phyloP scores from a whole-genome alignment of 2,888 invertebrate genomes.

The Ferdinandea cuprea region DNA sequence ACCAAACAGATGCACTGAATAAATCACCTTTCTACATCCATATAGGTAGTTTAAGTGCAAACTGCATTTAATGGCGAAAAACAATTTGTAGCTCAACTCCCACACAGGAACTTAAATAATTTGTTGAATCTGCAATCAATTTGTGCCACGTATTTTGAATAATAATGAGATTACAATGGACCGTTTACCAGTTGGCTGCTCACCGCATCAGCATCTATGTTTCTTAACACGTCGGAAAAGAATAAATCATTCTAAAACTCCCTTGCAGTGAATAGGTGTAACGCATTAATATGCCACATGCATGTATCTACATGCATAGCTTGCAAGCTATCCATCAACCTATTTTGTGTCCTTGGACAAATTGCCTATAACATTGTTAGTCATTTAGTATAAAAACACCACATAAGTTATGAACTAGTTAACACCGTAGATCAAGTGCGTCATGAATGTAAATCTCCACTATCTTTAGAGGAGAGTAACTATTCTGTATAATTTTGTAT shows the following conservation, averaged over 20 bases:
- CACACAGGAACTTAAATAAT: slow-evolving; percentile 26
- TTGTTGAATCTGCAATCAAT: slow-evolving; percentile 44
- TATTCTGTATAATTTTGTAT: not conserved
- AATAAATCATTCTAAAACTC: no score
- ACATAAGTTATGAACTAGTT: slow-evolving; percentile 7
- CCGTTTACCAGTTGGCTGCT: not conserved
- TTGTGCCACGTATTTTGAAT: slow-evolving; percentile 39
- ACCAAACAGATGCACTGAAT: slow-evolving; percentile 21
- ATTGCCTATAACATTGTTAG: not conserved
- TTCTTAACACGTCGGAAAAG: no score
- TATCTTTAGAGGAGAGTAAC: not conserved
- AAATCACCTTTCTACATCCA: slow-evolving; percentile 26
- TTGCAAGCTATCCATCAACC: no score
- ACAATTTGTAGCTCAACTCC: slow-evolving; percentile 23
- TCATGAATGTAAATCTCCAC: not conserved
- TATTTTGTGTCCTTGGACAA: no score
- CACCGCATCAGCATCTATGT: no score
- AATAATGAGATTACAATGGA: slow-evolving; percentile 25
- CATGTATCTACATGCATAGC: no score
- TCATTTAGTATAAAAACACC: not conserved
- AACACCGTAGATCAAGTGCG: slow-evolving; percentile 2
- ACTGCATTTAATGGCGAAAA: not conserved
- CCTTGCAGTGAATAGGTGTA: no score
- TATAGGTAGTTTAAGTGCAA: no score
- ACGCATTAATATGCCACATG: no score